A percentile compares a stretch with the other conserved stretches of the same genome.
Evolutionary conservation across 2,888 invertebrate species (phyloP).

Genomic region (Sipunculus nudus): DNA sequence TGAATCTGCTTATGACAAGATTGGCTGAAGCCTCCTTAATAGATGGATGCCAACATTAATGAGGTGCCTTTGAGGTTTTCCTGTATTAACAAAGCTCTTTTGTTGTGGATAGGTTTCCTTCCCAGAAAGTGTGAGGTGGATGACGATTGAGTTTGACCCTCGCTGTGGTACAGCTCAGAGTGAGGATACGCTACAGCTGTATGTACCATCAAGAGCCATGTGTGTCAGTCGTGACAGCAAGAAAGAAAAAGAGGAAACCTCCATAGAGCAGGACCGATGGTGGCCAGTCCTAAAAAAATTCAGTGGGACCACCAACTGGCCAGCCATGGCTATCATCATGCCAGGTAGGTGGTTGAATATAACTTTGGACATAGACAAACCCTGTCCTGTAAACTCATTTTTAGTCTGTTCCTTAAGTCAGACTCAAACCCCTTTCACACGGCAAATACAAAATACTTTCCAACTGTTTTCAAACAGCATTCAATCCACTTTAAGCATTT

Average conservation of each 20-base stretch:
- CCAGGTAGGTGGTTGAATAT: slow-evolving; percentile 71
- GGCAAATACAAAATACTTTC: too few relatives aligned
- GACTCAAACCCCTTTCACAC: too few relatives aligned
- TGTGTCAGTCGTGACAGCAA: too few relatives aligned
- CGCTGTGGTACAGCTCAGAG: slow-evolving; percentile 91
- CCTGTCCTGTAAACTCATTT: too few relatives aligned
- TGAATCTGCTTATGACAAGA: too few relatives aligned
- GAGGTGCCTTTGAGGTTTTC: not conserved
- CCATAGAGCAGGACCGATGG: slow-evolving; percentile 20
- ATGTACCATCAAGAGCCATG: slow-evolving; percentile 66
- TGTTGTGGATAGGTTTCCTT: slow-evolving; percentile 85
- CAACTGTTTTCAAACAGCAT: too few relatives aligned
- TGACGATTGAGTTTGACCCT: slow-evolving; percentile 92
- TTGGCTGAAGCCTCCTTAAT: too few relatives aligned
- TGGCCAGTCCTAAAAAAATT: slow-evolving; percentile 68
- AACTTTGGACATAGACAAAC: too few relatives aligned
- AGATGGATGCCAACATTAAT: too few relatives aligned
- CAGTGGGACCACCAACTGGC: slow-evolving; percentile 79
- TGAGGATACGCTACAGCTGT: slow-evolving; percentile 80
- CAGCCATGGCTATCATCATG: slow-evolving; percentile 79
- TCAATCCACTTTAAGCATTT: too few relatives aligned
- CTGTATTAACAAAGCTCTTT: not conserved
- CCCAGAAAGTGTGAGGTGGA: slow-evolving; percentile 87
- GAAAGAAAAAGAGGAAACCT: slow-evolving; percentile 63
- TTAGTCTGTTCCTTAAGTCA: too few relatives aligned